phyloP scores from a whole-genome alignment of 2,113 vertebrate species.

The Solenodon paradoxus region DNA sequence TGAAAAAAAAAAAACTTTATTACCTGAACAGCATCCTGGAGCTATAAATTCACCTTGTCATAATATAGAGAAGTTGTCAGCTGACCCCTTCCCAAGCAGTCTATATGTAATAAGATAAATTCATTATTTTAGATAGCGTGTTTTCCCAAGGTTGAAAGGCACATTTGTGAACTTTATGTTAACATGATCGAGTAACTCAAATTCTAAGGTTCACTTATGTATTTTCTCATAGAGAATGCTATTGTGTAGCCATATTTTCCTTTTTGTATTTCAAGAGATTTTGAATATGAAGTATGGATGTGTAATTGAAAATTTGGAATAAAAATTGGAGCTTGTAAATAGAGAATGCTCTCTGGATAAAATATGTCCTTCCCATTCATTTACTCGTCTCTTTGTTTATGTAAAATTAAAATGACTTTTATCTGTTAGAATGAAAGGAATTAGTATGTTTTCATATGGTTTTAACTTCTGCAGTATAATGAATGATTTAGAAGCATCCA shows the following conservation, averaged over 20 bases:
- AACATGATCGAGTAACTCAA: neutral
- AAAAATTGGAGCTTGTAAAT: conserved; percentile 10
- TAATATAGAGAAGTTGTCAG: neutral
- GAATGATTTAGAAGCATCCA: neutral
- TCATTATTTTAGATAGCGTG: neutral
- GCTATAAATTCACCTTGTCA: neutral
- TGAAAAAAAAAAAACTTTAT: neutral
- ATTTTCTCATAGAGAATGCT: conserved; percentile 23
- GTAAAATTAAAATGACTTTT: neutral
- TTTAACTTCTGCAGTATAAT: neutral
- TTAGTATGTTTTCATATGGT: neutral
- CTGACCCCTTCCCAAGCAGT: neutral
- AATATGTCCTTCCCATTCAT: neutral
- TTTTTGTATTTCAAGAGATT: conserved; percentile 34
- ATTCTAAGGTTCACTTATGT: neutral
- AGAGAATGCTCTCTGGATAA: neutral
- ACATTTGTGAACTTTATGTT: neutral
- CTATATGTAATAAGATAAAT: neutral
- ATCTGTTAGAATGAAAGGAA: neutral
- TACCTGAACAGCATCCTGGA: neutral
- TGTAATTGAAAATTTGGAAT: conserved; percentile 22
- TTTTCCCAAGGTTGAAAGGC: neutral
- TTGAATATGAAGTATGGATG: neutral
- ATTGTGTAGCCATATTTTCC: neutral
- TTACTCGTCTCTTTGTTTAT: neutral